Conservation (phyloP, 2,888 invertebrate genomes). For the Rhopalosiphum nymphaeae region DNA sequence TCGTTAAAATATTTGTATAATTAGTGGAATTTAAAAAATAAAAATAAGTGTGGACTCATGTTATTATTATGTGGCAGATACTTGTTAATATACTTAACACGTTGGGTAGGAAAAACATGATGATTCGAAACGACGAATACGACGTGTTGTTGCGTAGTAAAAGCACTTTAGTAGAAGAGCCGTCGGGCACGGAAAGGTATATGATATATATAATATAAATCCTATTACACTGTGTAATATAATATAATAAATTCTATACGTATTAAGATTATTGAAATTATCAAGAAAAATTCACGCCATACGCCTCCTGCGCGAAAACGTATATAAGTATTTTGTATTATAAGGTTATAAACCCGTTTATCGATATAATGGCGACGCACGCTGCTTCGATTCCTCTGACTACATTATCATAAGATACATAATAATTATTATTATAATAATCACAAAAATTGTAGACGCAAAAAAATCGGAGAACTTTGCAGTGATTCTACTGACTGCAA, state of each 20-base stretch:
- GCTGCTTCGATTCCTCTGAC: neutral
- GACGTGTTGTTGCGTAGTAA: neutral
- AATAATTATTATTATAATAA: conserved; percentile 3
- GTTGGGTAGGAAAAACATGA: neutral
- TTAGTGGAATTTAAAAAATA: neutral
- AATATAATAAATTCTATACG: neutral
- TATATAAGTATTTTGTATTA: neutral
- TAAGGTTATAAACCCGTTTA: neutral
- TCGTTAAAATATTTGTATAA: neutral
- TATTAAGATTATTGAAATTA: conserved; percentile 1
- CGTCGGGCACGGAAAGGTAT: neutral
- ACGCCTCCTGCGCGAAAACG: neutral
- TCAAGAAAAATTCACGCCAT: neutral
- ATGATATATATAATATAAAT: neutral
- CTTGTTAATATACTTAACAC: neutral
- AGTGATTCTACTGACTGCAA: neutral
- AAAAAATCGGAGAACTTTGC: neutral
- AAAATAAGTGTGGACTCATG: neutral
- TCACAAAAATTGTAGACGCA: neutral
- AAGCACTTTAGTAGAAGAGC: neutral
- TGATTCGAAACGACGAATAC: neutral
- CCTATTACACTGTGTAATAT: neutral
- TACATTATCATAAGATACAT: neutral
- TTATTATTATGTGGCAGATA: neutral
- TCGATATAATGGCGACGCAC: neutral